Conservation (phyloP, 2,113 vertebrate genomes). For the Tragulus kanchil region DNA sequence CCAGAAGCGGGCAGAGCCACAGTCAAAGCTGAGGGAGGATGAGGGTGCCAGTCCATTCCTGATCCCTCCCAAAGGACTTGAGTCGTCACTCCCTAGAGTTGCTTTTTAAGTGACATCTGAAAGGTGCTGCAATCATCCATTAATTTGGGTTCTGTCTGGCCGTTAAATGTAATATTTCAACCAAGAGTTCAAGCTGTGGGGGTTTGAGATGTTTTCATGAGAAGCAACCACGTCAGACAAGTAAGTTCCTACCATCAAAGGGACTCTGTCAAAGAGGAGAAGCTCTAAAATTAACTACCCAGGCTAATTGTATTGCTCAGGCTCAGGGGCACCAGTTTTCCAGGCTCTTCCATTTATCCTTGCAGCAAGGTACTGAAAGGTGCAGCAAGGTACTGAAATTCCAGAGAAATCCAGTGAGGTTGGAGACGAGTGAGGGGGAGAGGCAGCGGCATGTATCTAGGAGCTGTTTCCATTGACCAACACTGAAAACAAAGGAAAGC, state of each 20-base stretch:
- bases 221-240: conserved; percentile 49
- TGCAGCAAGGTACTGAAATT: background rate
- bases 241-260: conserved; percentile 22
- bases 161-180: conserved; percentile 77
- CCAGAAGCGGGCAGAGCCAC: background rate
- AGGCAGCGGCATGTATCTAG: background rate
- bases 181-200: conserved; percentile 61
- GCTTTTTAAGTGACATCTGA: conserved; percentile 75
- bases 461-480: background rate
- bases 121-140: conserved; percentile 68
- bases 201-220: conserved; percentile 45
- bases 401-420: background rate
- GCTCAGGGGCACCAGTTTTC: background rate
- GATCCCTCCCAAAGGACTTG: conserved; percentile 68
- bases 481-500: background rate
- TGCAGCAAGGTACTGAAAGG: background rate
- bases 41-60: conserved; percentile 61
- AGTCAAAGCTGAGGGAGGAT: background rate
- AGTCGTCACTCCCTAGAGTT: conserved; percentile 59
- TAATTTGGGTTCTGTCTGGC: conserved; percentile 74
- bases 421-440: too few relatives aligned
- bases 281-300: conserved; percentile 33
- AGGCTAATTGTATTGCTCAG: background rate
- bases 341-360: background rate
- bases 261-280: background rate